Conservation (phyloP, 1,140 invertebrate species). For the Oryzaephilus surinamensis region DNA sequence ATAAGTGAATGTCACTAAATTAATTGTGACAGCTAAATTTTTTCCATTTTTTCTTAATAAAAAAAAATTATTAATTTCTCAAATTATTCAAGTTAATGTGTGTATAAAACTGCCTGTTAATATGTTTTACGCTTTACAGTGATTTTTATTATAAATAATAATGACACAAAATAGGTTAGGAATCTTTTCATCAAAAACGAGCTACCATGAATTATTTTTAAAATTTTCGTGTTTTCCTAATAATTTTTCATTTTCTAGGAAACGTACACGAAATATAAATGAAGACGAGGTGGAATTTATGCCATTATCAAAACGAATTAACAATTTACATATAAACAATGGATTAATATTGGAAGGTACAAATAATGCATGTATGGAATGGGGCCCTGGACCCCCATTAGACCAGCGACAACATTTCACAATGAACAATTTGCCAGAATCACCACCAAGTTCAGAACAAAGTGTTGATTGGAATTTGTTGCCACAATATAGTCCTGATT, state of each 20-base stretch:
- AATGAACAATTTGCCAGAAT: constrained; percentile 12
- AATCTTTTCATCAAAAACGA: neutral
- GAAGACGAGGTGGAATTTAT: constrained; percentile 63
- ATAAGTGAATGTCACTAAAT: too few species aligned
- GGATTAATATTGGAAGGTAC: constrained; percentile 19
- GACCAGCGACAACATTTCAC: neutral
- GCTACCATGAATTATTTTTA: neutral
- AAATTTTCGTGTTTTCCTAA: neutral
- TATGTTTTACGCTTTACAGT: too few species aligned
- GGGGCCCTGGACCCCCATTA: constrained; percentile 24
- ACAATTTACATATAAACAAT: constrained; percentile 63
- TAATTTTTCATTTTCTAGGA: constrained; percentile 36
- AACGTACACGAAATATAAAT: constrained; percentile 44
- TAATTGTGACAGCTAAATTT: too few species aligned
- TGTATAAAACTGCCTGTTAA: too few species aligned
- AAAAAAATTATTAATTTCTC: too few species aligned
- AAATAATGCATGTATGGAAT: constrained; percentile 15
- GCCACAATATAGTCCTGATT: constrained; percentile 42
- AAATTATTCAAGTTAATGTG: too few species aligned
- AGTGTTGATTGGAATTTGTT: constrained; percentile 22
- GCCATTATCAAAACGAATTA: constrained; percentile 66
- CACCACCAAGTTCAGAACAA: constrained; percentile 23
- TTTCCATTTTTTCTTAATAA: too few species aligned
- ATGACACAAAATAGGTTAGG: neutral
- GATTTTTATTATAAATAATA: too few species aligned